These are phyloP conservation scores for Drosophila prostipennis DNA, from an alignment of 2,888 invertebrate genomes.

Conservation along the genomic window DNA sequence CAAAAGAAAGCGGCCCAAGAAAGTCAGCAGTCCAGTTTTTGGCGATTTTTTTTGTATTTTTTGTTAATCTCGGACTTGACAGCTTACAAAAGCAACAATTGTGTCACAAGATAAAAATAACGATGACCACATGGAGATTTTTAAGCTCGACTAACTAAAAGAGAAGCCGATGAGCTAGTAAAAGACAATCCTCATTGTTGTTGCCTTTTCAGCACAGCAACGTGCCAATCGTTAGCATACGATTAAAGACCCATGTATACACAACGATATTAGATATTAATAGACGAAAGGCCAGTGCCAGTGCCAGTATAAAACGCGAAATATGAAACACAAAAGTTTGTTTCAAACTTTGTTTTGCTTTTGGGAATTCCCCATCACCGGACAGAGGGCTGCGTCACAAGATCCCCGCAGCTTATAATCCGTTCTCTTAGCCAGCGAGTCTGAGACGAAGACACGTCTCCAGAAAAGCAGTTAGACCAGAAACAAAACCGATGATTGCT, in stretches of 20 bases:
- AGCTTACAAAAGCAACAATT: constrained; percentile 73
- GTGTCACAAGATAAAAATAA: constrained; percentile 79
- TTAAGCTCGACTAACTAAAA: constrained; percentile 59
- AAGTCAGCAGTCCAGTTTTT: constrained; percentile 44
- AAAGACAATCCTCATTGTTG: constrained; percentile 40
- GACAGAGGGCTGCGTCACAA: constrained; percentile 62
- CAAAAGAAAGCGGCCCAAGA: constrained; percentile 43
- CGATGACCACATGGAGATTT: constrained; percentile 70
- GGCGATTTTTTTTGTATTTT: constrained; percentile 3
- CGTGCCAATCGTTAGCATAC: constrained; percentile 71
- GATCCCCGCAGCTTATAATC: constrained; percentile 12
- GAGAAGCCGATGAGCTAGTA: constrained; percentile 44
- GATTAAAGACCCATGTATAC: constrained; percentile 52
- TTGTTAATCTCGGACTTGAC: constrained; percentile 9
- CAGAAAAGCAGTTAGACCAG: constrained; percentile 21
- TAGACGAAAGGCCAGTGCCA: constrained; percentile 12
- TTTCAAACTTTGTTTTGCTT: constrained; percentile 52
- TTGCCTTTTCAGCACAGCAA: constrained; percentile 44
- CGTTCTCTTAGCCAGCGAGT: constrained; percentile 25
- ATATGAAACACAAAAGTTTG: constrained; percentile 66
- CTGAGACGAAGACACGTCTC: constrained; percentile 33
- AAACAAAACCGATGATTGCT: constrained; percentile 19
- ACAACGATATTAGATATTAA: constrained; percentile 24
- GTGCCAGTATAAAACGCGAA: constrained; percentile 46
- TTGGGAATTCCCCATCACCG: constrained; percentile 64